phyloP scores from a whole-genome alignment of 2,797 vertebrate genomes.

The Amphiprion clarkii region DNA sequence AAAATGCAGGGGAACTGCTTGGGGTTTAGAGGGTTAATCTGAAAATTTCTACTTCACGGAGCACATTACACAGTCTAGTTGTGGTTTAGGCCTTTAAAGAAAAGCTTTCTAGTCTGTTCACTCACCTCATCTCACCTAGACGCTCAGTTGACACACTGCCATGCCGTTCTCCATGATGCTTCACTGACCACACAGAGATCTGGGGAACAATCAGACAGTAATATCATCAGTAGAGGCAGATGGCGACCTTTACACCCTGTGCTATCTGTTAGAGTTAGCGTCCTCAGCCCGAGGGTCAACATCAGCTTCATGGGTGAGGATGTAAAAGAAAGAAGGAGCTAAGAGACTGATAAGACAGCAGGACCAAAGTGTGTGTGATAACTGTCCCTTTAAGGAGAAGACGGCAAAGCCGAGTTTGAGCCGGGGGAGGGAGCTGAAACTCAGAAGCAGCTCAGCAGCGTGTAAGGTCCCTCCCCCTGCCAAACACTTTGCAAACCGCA shows the following conservation, averaged over 20 bases:
- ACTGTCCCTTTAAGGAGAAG: conserved; percentile 78
- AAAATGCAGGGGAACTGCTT: too few relatives aligned
- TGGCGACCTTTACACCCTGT: conserved; percentile 31
- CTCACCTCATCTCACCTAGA: conserved; percentile 85
- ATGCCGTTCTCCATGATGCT: conserved; percentile 71
- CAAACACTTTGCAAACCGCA: conserved; percentile 80
- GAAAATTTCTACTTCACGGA: too few relatives aligned
- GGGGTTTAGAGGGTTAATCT: too few relatives aligned
- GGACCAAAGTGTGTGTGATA: conserved; percentile 37
- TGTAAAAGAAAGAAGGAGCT: conserved; percentile 16
- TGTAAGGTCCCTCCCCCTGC: conserved; percentile 68
- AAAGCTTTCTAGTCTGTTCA: conserved; percentile 9
- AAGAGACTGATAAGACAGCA: conserved; percentile 32
- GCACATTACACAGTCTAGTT: not conserved
- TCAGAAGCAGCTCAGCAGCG: conserved; percentile 69
- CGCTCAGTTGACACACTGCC: conserved; percentile 69
- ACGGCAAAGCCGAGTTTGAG: conserved; percentile 44
- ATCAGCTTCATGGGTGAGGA: conserved; percentile 34
- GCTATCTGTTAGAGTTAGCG: conserved; percentile 16
- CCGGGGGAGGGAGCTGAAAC: conserved; percentile 64
- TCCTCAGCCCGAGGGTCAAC: conserved; percentile 46
- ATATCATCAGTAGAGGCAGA: conserved; percentile 52
- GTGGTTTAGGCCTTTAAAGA: not conserved
- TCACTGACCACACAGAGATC: conserved; percentile 75
- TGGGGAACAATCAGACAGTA: conserved; percentile 58